A percentile compares a stretch with the other conserved stretches of the same genome.
phyloP scores from a whole-genome alignment of 2,797 vertebrate genomes.

The Glyptemys insculpta region DNA sequence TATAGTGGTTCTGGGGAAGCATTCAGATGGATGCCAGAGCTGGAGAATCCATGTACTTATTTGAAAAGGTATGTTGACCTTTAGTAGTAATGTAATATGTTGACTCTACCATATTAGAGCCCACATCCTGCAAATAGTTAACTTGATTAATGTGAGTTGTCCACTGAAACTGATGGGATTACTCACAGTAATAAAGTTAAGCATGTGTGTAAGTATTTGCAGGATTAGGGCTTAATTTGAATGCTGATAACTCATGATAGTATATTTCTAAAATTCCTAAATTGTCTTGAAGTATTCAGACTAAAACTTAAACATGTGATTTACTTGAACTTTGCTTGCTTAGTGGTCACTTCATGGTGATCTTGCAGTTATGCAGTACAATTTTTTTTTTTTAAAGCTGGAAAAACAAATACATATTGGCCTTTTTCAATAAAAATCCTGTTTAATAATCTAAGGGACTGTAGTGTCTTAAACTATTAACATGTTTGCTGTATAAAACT shows the following conservation, averaged over 20 bases:
- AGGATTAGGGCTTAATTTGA: neutral
- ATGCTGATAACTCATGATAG: neutral
- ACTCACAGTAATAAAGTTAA: neutral
- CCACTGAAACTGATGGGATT: rapidly evolving
- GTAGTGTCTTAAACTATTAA: neutral
- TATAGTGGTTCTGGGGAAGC: constrained; percentile 99
- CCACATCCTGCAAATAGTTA: neutral
- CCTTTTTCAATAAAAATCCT: neutral
- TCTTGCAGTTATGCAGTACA: neutral
- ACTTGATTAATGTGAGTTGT: neutral
- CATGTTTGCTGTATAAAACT: neutral
- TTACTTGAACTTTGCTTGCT: neutral
- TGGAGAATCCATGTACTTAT: constrained; percentile 97
- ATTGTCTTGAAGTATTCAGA: neutral
- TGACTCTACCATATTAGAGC: neutral
- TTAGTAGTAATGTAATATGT: neutral
- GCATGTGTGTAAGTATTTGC: rapidly evolving
- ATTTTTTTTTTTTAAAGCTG: neutral
- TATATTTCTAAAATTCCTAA: neutral
- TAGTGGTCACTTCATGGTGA: neutral
- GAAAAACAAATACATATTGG: neutral
- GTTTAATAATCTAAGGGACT: neutral
- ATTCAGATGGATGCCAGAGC: constrained; percentile 99
- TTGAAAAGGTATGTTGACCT: constrained; percentile 89
- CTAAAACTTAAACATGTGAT: neutral